These are phyloP conservation scores for Larimichthys polyactis DNA, from an alignment of 2,113 vertebrate genomes.

Conservation along the genomic window DNA sequence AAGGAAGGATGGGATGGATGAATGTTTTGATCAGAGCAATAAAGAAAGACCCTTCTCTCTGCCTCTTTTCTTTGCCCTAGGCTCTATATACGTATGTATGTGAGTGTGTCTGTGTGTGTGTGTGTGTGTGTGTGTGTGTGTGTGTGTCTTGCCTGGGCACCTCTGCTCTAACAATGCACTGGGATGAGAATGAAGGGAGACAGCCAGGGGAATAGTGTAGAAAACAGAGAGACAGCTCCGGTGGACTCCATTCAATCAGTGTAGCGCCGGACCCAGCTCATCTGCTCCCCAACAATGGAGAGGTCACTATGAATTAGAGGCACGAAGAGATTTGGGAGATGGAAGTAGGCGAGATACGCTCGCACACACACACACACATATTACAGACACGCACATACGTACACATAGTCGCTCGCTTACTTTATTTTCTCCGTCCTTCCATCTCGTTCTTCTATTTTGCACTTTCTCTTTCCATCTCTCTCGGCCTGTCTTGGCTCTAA, in stretches of 20 bases:
- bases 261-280: slow-evolving; percentile 65
- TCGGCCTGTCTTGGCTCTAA: slow-evolving; percentile 53
- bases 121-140: slow-evolving; percentile 33
- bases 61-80: slow-evolving; percentile 61
- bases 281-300: slow-evolving; percentile 78
- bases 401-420: slow-evolving; percentile 25
- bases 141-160: slow-evolving; percentile 44
- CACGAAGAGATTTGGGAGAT: slow-evolving; percentile 69
- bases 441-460: slow-evolving; percentile 36
- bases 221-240: slow-evolving; percentile 73
- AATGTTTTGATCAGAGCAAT: slow-evolving; percentile 82
- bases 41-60: slow-evolving; percentile 68
- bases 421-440: slow-evolving; percentile 48
- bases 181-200: slow-evolving; percentile 79
- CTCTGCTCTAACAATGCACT: slow-evolving; percentile 66
- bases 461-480: slow-evolving; percentile 48
- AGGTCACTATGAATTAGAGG: slow-evolving; percentile 80
- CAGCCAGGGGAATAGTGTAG: slow-evolving; percentile 77
- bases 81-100: slow-evolving; percentile 40
- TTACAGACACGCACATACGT: slow-evolving; percentile 36
- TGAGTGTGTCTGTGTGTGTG: slow-evolving; percentile 23
- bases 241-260: slow-evolving; percentile 80
- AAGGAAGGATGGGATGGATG: slow-evolving; percentile 66
- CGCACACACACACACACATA: slow-evolving; percentile 31
- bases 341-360: slow-evolving; percentile 47